These are phyloP conservation scores for Nothura maculosa DNA, from an alignment of 2,797 vertebrate genomes.

Conservation along the genomic window DNA sequence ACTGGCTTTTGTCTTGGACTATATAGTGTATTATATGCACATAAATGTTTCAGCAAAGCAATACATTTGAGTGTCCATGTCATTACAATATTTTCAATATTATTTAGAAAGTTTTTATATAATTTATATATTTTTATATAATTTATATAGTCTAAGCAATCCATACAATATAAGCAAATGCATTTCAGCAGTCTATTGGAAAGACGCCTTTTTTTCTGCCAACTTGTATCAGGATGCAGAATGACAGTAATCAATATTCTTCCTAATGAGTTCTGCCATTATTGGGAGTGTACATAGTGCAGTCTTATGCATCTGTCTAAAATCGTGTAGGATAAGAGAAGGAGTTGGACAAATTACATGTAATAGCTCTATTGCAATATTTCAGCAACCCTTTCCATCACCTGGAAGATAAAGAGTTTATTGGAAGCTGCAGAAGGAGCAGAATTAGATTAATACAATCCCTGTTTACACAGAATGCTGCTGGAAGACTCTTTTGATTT, in stretches of 20 bases:
- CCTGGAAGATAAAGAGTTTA: not conserved
- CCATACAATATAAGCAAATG: not conserved
- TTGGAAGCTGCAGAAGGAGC: constrained; percentile 6
- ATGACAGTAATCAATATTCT: constrained; percentile 7
- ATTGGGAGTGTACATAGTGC: not conserved
- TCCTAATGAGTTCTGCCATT: constrained; percentile 6
- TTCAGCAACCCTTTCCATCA: not conserved
- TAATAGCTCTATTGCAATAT: not conserved
- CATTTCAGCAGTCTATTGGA: not conserved
- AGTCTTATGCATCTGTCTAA: not conserved
- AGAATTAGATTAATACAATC: not conserved
- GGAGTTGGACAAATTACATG: not conserved
- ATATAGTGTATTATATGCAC: not conserved
- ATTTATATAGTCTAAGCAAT: constrained; percentile 47
- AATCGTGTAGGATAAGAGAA: not conserved
- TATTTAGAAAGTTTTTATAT: constrained; percentile 12
- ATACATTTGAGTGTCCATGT: not conserved
- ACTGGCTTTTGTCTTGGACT: not conserved
- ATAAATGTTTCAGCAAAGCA: not conserved
- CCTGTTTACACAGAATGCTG: not conserved
- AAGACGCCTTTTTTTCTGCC: constrained; percentile 46
- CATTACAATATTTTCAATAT: constrained; percentile 16
- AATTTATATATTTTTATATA: not conserved
- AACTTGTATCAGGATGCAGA: not conserved
- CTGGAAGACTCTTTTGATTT: constrained; percentile 24